Base-by-base conservation (phyloP, 2,113 vertebrate species). In the Calyptomena viridis region DNA sequence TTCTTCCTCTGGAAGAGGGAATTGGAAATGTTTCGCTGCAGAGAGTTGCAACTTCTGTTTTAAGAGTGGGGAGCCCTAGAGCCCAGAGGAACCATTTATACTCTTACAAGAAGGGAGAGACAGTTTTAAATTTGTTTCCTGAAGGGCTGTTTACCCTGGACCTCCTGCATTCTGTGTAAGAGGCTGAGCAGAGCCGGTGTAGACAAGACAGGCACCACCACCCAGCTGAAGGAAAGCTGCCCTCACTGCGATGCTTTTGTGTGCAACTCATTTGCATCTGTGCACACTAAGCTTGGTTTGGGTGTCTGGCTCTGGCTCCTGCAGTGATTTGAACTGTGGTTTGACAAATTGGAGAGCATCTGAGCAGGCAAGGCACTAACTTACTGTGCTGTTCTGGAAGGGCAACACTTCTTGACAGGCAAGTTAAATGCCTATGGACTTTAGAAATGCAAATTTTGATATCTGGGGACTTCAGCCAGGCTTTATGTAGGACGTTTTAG, bases 381-480 rank as follows among this genome's bases (percentile, higher is more conserved):
- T 60, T 16, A 27, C 52, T 46, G 40, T 4, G 53, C 39, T 84
- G 50, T 31, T 55, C 79, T 49, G 59, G n/a, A 42, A 86, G 59
- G 55, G 53, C 50, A 95, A 9, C 31, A 2, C 85, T 86, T 39
- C 50, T 73, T 83, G 75, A 90, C 46, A 73, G 82, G 68, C 72
- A 62, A 83, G 42, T 83, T 88, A 90, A 95, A 92, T 74, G 76
- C 82, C 88, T 69, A 22, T 0, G 1, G 79, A 86, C 50, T 88
- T 92, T 53, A 86, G 88, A 94, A 92, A 93, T 93, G 88, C 50
- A 94, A 90, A 95, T 92, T 68, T 20, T 30, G 59, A 7, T 86
- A 67, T 46, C 82, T 76, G 30, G 55, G 25, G 83, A 80, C 12
- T 90, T 39, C 55, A 95, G 46, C 22, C 62, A 80, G 85, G 79